phyloP scores from a whole-genome alignment of 2,797 vertebrate genomes.

The Coccyzus lansbergi region DNA sequence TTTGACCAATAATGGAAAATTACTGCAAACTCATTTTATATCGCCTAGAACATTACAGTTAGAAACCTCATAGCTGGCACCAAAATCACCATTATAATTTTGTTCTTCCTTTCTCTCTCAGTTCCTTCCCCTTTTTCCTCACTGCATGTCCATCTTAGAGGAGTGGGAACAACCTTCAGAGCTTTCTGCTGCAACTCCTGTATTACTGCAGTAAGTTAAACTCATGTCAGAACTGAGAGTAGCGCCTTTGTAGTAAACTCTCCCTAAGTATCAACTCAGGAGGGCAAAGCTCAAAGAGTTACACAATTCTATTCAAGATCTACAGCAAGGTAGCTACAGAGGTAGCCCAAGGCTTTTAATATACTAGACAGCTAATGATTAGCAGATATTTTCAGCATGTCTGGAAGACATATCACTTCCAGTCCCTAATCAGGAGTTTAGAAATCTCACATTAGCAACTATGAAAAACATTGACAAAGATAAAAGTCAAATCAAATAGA shows the following conservation, averaged over 20 bases:
- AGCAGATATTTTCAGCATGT: not conserved
- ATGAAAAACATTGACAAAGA: not conserved
- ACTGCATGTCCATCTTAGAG: not conserved
- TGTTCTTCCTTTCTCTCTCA: not conserved
- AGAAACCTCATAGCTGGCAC: not conserved
- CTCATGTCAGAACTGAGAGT: not conserved
- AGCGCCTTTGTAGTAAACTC: not conserved
- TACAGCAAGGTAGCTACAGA: not conserved
- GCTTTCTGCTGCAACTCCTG: not conserved
- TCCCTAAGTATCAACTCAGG: not conserved
- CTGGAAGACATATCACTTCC: not conserved
- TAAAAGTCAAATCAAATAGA: not conserved
- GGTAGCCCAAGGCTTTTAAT: not conserved
- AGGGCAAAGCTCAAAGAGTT: not conserved
- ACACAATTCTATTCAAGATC: not conserved
- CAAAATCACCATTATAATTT: not conserved
- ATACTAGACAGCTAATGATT: not conserved
- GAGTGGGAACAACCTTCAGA: not conserved
- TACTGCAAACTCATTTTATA: not conserved
- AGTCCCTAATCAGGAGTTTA: not conserved
- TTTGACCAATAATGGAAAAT: not conserved
- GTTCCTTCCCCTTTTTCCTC: not conserved
- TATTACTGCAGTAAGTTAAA: not conserved
- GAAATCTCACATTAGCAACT: not conserved
- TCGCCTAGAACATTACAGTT: not conserved